Evolutionary conservation across 2,113 vertebrate genomes (phyloP).

Genomic region (Callospermophilus lateralis): DNA sequence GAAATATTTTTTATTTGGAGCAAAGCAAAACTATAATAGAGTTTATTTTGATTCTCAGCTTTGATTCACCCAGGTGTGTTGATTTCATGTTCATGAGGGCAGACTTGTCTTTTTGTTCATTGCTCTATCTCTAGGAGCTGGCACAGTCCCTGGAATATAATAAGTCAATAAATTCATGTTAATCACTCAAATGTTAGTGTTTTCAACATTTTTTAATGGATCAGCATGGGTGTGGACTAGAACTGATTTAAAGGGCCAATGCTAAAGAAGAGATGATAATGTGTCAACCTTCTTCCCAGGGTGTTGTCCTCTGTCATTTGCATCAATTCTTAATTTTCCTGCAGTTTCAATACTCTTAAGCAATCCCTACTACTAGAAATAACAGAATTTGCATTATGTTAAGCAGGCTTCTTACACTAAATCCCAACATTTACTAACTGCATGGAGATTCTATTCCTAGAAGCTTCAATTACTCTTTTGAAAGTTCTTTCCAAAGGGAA

Average conservation of each 20-base stretch:
- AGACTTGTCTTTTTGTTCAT: neutral
- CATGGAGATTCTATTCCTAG: constrained; percentile 51
- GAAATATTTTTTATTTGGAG: neutral
- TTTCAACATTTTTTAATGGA: neutral
- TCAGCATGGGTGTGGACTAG: neutral
- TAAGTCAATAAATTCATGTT: neutral
- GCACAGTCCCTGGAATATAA: neutral
- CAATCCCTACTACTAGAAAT: neutral
- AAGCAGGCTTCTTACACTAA: constrained; percentile 33
- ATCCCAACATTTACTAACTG: constrained; percentile 23
- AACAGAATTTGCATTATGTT: neutral
- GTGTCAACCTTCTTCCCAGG: neutral
- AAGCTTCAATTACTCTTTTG: constrained; percentile 68
- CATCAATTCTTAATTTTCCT: neutral
- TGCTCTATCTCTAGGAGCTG: neutral
- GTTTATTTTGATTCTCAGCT: neutral
- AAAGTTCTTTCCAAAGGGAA: constrained; percentile 74
- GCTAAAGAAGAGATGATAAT: neutral
- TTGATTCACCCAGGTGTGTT: neutral
- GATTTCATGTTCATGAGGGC: neutral
- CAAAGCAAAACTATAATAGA: neutral
- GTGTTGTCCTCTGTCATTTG: neutral
- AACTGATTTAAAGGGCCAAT: neutral
- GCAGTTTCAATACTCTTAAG: neutral
- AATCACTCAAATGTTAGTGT: neutral